phyloP scores from a whole-genome alignment of 2,888 invertebrate genomes.

The Cheilosia variabilis region DNA sequence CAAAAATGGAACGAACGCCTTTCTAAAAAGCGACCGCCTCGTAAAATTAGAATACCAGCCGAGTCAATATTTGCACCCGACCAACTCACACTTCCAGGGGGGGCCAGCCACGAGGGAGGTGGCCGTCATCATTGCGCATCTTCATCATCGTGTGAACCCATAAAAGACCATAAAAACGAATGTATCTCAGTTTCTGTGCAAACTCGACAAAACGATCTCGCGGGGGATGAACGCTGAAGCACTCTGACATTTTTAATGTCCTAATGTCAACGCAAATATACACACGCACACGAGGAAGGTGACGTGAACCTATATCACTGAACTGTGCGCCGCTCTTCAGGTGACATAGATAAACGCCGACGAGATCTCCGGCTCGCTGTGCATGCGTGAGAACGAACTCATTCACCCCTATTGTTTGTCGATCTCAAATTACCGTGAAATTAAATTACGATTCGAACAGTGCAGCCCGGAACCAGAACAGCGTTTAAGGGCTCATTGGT shows the following conservation, averaged over 20 bases:
- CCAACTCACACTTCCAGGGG: constrained; percentile 60
- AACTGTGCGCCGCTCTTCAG: constrained; percentile 55
- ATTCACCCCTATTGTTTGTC: constrained; percentile 71
- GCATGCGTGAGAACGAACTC: constrained; percentile 66
- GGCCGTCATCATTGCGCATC: constrained; percentile 25
- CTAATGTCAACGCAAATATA: constrained; percentile 67
- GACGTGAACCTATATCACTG: constrained; percentile 43
- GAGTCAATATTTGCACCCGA: constrained; percentile 72
- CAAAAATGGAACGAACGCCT: constrained; percentile 50
- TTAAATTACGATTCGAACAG: constrained; percentile 69
- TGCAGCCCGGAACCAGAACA: constrained; percentile 52
- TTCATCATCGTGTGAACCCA: constrained; percentile 29
- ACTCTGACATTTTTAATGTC: constrained; percentile 45
- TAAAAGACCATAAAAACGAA: constrained; percentile 16
- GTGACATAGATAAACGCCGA: constrained; percentile 49
- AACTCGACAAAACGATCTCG: constrained; percentile 21
- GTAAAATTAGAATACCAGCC: constrained; percentile 73
- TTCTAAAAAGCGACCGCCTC: constrained; percentile 66
- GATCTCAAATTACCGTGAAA: constrained; percentile 75
- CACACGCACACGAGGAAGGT: constrained; percentile 27
- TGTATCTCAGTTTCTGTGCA: constrained; percentile 42
- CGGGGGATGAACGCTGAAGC: constrained; percentile 65
- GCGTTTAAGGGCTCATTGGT: constrained; percentile 60
- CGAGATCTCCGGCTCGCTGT: constrained; percentile 44
- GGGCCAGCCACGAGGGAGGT: background rate